Conservation (phyloP, 2,888 invertebrate genomes). For the Caenorhabditis panamensis region DNA sequence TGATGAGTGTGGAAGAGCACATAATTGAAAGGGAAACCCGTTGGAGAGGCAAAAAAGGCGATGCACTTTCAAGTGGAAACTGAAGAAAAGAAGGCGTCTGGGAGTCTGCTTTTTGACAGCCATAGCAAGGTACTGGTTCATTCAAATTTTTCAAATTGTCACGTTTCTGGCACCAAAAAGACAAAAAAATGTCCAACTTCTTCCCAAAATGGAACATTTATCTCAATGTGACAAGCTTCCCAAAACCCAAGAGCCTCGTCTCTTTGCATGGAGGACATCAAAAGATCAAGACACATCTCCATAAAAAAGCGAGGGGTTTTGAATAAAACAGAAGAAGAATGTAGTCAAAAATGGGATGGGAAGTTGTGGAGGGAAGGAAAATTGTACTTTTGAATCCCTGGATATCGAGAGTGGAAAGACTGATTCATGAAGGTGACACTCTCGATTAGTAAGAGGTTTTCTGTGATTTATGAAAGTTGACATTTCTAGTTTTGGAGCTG, state of each 20-base stretch:
- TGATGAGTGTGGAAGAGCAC: slow-evolving; percentile 44
- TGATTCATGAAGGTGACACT: too few relatives aligned
- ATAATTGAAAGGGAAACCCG: slow-evolving; percentile 50
- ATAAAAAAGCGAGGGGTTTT: too few relatives aligned
- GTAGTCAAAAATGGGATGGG: background rate
- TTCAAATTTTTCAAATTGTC: too few relatives aligned
- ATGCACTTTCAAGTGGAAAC: slow-evolving; percentile 28
- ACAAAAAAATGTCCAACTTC: background rate
- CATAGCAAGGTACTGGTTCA: background rate
- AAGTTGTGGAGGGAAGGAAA: background rate
- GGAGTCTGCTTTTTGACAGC: background rate
- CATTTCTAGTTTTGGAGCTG: too few relatives aligned
- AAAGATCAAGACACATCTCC: background rate
- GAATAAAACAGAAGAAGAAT: too few relatives aligned
- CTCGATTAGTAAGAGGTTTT: too few relatives aligned
- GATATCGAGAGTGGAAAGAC: too few relatives aligned
- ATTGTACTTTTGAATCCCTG: too few relatives aligned
- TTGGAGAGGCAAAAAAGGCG: slow-evolving; percentile 13
- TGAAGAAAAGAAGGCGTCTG: too few relatives aligned
- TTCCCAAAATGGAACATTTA: slow-evolving; percentile 5
- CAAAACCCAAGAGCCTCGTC: background rate
- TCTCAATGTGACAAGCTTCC: slow-evolving; percentile 1
- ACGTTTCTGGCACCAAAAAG: too few relatives aligned
- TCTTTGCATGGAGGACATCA: background rate
- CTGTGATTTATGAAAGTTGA: too few relatives aligned